Evolutionary conservation across 2,113 vertebrate species (phyloP), one percentile per base, ranked within the genome.

Genomic region (Petrocephalus zakoni): DNA sequence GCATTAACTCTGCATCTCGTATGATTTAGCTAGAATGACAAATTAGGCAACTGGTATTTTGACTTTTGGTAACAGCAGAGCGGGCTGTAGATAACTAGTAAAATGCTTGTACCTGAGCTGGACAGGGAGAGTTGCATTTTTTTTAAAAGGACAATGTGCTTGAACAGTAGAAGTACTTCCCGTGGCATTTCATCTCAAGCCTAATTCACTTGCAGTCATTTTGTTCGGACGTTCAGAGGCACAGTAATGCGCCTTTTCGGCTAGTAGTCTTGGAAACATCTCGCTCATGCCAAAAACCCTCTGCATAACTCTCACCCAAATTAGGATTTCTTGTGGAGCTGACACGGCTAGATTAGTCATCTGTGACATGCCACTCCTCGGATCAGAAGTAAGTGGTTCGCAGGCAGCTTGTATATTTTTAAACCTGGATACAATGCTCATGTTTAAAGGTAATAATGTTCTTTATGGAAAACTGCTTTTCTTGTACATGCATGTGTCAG

Each of bases 401-500:
- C 58, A 11, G 68, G 29, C 29, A 42, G 29, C 68, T 34, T 75
- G 29, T 75, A 19, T 75, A 17, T 75, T 75, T 55, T 55, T 55
- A 55, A 55, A 55, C 53, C 17, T 55, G 11, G 53, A 2, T 55
- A 55, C 13, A 55, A 55, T 55, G 13, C 53, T 15, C 53, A 55
- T 2, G 53, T 9, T 55, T 55, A 55, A 55, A 55, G 53, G 17
- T 55, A 2, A 55, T 55, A 1, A 55, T 55, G 47, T 4, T 49
- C 53, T 55, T 55, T 19, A 55, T 55, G 53, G 10, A 55, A 2
- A 55, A 2, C 53, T 1, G 53, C 17, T 19, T 88, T 84, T 0
- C 47, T 42, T 51, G 29, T 85, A 53, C 78, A n/a, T 84, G 25
- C 29, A 37, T 89, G 52, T 88, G 75, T 81, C n/a, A n/a, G 25